phyloP scores from a whole-genome alignment of 2,888 invertebrate genomes.

The Drosophila subquinaria region DNA sequence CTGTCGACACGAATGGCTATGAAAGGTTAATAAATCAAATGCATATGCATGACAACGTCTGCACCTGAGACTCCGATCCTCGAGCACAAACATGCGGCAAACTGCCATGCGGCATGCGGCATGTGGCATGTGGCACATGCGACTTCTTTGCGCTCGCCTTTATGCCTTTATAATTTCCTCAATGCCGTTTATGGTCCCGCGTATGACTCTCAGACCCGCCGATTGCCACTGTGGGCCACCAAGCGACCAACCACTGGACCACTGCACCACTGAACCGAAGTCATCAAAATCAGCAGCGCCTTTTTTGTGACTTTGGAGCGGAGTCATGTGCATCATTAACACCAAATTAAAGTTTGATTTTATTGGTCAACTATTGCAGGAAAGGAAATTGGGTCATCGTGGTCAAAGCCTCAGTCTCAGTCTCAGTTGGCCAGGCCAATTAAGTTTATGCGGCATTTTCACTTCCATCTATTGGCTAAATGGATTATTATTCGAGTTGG shows the following conservation, averaged over 20 bases:
- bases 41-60: slow-evolving; percentile 74
- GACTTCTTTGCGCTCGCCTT: slow-evolving; percentile 46
- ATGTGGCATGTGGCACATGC: slow-evolving; percentile 36
- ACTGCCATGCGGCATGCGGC: slow-evolving; percentile 22
- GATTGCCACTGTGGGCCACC: slow-evolving; percentile 41
- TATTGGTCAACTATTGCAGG: slow-evolving; percentile 34
- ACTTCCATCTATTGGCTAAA: slow-evolving; percentile 32
- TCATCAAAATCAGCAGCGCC: slow-evolving; percentile 72
- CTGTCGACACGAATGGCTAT: slow-evolving; percentile 80
- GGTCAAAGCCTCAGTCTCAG: slow-evolving; percentile 5
- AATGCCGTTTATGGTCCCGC: slow-evolving; percentile 69
- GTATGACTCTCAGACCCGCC: slow-evolving; percentile 24
- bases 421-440: slow-evolving; percentile 24
- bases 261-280: slow-evolving; percentile 32
- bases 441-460: slow-evolving; percentile 20
- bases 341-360: slow-evolving; percentile 72
- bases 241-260: slow-evolving; percentile 5
- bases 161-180: slow-evolving; percentile 80
- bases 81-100: slow-evolving; percentile 21
- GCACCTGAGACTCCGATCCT: slow-evolving; percentile 61
- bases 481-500: slow-evolving; percentile 53
- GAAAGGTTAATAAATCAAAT: slow-evolving; percentile 82
- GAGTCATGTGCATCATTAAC: slow-evolving; percentile 58
- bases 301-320: slow-evolving; percentile 60
- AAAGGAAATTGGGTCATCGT: slow-evolving; percentile 68